A percentile compares a stretch with the other conserved stretches of the same genome.
Evolutionary conservation across 1,140 invertebrate species (phyloP).

Genomic region (Tetramorium simillimum): DNA sequence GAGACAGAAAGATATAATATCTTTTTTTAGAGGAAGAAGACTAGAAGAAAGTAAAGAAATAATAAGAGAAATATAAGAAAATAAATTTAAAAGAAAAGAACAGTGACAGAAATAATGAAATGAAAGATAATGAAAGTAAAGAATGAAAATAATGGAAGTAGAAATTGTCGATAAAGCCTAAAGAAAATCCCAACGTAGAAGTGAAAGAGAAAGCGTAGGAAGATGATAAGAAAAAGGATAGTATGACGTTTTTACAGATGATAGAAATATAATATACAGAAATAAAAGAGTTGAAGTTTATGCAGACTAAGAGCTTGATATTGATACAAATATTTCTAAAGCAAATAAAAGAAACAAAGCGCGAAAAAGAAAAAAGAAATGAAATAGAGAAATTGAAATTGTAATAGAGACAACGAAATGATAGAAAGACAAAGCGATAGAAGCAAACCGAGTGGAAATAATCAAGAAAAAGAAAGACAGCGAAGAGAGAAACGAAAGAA

Average conservation of each 20-base stretch:
- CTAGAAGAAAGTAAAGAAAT: constrained; percentile 19
- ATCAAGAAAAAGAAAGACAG: constrained; percentile 1
- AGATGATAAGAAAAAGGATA: neutral
- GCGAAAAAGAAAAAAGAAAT: neutral
- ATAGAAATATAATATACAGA: neutral
- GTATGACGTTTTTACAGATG: neutral
- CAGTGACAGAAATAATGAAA: constrained; percentile 8
- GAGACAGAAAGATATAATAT: neutral
- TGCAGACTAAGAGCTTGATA: neutral
- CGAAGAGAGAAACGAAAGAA: neutral
- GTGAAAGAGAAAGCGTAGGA: constrained; percentile 25
- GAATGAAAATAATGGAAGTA: neutral
- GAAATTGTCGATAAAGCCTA: neutral
- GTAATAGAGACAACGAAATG: neutral
- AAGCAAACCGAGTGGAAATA: neutral
- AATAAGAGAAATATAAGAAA: constrained; percentile 22
- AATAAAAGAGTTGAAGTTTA: neutral
- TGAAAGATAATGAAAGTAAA: constrained; percentile 7
- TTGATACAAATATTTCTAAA: neutral
- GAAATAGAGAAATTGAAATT: neutral
- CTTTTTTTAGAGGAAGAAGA: constrained; percentile 13
- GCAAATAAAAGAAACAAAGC: neutral
- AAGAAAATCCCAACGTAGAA: neutral
- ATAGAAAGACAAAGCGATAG: neutral
- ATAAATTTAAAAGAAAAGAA: constrained; percentile 32